phyloP scores from a whole-genome alignment of 2,113 vertebrate species.

The Bujurquina vittata region DNA sequence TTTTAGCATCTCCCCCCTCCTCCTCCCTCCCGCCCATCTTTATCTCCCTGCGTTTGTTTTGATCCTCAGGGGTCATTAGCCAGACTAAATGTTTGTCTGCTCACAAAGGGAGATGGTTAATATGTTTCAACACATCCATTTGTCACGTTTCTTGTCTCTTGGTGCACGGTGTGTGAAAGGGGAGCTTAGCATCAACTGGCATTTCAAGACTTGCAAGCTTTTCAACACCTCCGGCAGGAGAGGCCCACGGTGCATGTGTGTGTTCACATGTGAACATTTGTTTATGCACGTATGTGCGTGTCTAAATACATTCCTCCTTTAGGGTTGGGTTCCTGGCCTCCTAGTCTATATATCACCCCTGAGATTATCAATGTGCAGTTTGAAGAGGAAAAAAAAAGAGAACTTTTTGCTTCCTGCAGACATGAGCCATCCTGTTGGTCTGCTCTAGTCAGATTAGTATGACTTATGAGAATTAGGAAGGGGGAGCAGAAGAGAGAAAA shows the following conservation, averaged over 20 bases:
- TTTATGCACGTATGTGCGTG: slow-evolving; percentile 53
- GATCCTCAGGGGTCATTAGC: slow-evolving; percentile 80
- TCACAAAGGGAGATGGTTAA: slow-evolving; percentile 82
- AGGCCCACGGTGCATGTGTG: slow-evolving; percentile 59
- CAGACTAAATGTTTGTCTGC: slow-evolving; percentile 80
- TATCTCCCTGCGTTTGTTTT: slow-evolving; percentile 79
- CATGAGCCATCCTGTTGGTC: slow-evolving; percentile 69
- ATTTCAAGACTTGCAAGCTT: slow-evolving; percentile 78
- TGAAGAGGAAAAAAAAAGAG: slow-evolving; percentile 55
- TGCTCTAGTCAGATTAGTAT: slow-evolving; percentile 67
- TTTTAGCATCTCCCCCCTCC: slow-evolving; percentile 47
- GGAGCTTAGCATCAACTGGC: slow-evolving; percentile 70
- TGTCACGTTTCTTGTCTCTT: slow-evolving; percentile 71
- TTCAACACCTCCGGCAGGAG: slow-evolving; percentile 77
- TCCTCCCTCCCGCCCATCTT: slow-evolving; percentile 52
- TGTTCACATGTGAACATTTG: slow-evolving; percentile 32
- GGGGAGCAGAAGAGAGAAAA: slow-evolving; percentile 26
- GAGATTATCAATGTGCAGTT: slow-evolving; percentile 73
- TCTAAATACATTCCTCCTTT: slow-evolving; percentile 61
- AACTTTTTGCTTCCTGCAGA: slow-evolving; percentile 74
- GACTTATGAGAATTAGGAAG: slow-evolving; percentile 68
- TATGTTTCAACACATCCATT: slow-evolving; percentile 83
- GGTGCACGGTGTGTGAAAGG: slow-evolving; percentile 64
- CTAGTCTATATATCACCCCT: slow-evolving; percentile 73
- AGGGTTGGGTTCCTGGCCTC: slow-evolving; percentile 73